Base-by-base conservation (phyloP, 2,797 vertebrate species). In the Ammospiza maritima region DNA sequence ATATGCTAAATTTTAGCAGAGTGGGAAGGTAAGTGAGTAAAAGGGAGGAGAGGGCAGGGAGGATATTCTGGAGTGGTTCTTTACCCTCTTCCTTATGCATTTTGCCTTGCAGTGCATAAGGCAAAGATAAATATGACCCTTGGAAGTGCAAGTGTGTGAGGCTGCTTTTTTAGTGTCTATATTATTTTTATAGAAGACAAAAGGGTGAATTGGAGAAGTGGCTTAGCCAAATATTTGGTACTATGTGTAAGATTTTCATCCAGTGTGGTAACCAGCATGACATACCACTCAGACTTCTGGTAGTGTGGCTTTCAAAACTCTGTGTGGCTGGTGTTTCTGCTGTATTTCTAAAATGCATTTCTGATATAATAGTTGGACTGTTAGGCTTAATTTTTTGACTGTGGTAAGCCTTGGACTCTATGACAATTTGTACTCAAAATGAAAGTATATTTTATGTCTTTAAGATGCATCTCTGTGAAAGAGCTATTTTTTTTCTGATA, bases 41-140 rank as follows among this genome's bases (percentile, higher is more conserved):
- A 27, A 13, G 8, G 16, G 8, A 40, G 19, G 8, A 69, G 38
- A 50, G 18, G 5, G 12, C 0, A 0, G 14, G 21, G 19, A 44
- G 10, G 11, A 10, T 78, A 12, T 53, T 89, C 32, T 72, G 25
- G 18, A 62, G 20, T 1, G 0, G 2, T 56, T 14, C 23, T 80
- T 91, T 53, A 54, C 21, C 5, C 13, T 54, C 18, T 69, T 4
- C 20, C 62, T 71, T 60, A 48, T 25, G 19, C 53, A 50, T 8
- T 42, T 88, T 56, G 14, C n/a, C 16, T 72, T 38, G 51, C 16
- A 76, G 54, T 14, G 34, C 34, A 34, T 34, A 34, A 34, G 34
- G 34, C 56, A 70, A 42, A 13, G 21, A 26, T 16, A 69, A 75
- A 56, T 25, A 50, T 4, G 66, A 85, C 34, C 6, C 16, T 51